Percentiles rank a stretch among this genome's conserved stretches.
phyloP scores from a whole-genome alignment of 1,140 invertebrate genomes.

The Yoshiicerus persimilis region DNA sequence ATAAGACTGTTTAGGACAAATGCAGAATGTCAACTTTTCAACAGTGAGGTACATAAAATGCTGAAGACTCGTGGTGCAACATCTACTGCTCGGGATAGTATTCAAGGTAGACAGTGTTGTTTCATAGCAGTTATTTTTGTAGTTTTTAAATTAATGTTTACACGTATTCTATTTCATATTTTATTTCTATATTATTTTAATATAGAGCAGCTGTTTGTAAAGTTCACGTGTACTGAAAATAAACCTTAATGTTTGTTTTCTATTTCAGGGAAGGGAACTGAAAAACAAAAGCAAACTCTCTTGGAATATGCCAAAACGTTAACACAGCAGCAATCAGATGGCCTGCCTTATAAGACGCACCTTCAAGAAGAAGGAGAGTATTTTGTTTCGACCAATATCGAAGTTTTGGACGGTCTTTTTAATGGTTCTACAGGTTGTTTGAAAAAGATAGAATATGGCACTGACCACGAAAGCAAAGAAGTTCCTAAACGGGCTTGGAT shows the following conservation, averaged over 20 bases:
- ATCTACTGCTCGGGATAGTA: neutral
- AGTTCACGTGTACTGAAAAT: neutral
- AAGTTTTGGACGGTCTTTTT: too few relatives aligned
- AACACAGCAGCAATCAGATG: constrained; percentile 38
- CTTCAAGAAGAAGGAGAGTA: too few relatives aligned
- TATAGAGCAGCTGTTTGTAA: neutral
- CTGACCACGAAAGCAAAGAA: constrained; percentile 27
- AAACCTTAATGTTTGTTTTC: too few relatives aligned
- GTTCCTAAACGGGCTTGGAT: neutral
- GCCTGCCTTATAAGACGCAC: constrained; percentile 50
- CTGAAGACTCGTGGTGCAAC: neutral
- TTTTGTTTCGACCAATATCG: too few relatives aligned
- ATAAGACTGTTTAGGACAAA: neutral
- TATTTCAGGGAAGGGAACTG: neutral
- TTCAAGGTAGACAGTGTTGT: neutral
- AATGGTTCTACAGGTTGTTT: too few relatives aligned
- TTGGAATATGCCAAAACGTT: neutral
- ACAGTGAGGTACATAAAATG: neutral
- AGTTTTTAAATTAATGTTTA: too few relatives aligned
- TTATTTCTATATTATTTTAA: neutral
- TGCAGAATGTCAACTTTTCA: neutral
- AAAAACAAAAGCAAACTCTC: neutral
- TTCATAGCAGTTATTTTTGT: too few relatives aligned
- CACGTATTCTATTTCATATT: neutral
- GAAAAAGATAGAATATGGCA: too few relatives aligned